These are phyloP conservation scores for Danionella dracula DNA, from an alignment of 2,797 vertebrate species.

Conservation along the genomic window DNA sequence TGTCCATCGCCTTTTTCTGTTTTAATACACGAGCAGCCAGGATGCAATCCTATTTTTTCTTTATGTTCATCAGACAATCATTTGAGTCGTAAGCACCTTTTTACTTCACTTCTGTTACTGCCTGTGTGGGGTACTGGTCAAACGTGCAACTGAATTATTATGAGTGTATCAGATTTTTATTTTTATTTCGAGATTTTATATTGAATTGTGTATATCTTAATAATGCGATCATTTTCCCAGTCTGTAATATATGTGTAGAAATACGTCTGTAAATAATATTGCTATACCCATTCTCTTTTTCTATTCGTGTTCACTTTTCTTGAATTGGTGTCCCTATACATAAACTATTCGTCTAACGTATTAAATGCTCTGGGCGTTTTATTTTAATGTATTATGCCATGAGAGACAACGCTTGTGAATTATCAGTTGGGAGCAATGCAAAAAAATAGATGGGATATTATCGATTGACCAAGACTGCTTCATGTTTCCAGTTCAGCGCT, in stretches of 20 bases:
- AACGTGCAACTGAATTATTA: constrained; percentile 97
- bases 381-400: constrained; percentile 53
- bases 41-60: constrained; percentile 82
- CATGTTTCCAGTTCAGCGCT: constrained; percentile 80
- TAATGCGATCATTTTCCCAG: constrained; percentile 95
- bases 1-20: constrained; percentile 74
- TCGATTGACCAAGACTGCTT: constrained; percentile 69
- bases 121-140: constrained; percentile 98
- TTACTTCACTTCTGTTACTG: constrained; percentile 97
- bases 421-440: constrained; percentile 79
- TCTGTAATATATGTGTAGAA: constrained; percentile 99
- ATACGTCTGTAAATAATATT: constrained; percentile 98
- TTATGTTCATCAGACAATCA: constrained; percentile 99
- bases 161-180: constrained; percentile 99
- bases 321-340: constrained; percentile 84
- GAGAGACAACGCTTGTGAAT: constrained; percentile 63
- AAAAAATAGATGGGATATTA: constrained; percentile 74
- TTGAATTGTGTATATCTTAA: constrained; percentile 99
- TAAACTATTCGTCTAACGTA: constrained; percentile 85
- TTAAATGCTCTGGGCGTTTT: constrained; percentile 75
- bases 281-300: constrained; percentile 76
- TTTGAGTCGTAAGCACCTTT: constrained; percentile 99
- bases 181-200: constrained; percentile 99
- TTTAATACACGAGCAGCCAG: constrained; percentile 78
- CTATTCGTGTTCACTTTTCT: constrained; percentile 79